Base-by-base conservation (phyloP, 2,797 vertebrate species). In the Botia kubotai region DNA sequence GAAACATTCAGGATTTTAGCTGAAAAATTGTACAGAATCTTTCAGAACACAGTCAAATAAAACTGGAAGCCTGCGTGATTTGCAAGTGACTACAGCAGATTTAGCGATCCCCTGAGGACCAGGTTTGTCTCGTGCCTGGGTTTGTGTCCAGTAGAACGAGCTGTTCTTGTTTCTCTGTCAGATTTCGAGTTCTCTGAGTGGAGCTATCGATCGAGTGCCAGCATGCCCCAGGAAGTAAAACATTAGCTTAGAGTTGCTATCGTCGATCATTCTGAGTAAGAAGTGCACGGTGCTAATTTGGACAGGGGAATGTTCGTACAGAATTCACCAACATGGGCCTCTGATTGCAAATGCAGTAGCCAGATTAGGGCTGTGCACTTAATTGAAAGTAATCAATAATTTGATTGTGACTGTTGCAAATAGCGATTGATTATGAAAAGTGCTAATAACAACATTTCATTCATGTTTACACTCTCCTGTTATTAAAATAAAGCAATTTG, bases 201-300 rank as follows among this genome's bases (percentile, higher is more conserved):
- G 71, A 43, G 75, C 58, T 84, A 86, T 84, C 66, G 86, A 87
- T 86, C 43, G 75, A 73, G 80, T 62, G 68, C 80, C 78, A 84
- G 84, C 67, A 67, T 71, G 81, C 80, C 82, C 80, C 62, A 83
- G 84, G 84, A 86, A 86, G 77, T 86, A 76, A 84, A 86, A 87
- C 84, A 84, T 87, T 84, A 83, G 80, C 82, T 84, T 82, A 83
- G 78, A 72, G 62, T 68, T 69, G 82, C 65, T 84, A 82, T 80
- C 68, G 23, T 68, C 16, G 77, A 79, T 84, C 74, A 77, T 65
- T 87, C 66, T 62, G 63, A 81, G 81, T 76, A 66, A 85, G 60
- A 71, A 75, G 82, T 66, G 60, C 70, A 57, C 62, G 75, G 66
- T 58, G 43, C 76, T 76, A 67, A 72, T 85, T 79, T 79, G 82